phyloP scores from a whole-genome alignment of 2,888 invertebrate species.

The Homarus gammarus region DNA sequence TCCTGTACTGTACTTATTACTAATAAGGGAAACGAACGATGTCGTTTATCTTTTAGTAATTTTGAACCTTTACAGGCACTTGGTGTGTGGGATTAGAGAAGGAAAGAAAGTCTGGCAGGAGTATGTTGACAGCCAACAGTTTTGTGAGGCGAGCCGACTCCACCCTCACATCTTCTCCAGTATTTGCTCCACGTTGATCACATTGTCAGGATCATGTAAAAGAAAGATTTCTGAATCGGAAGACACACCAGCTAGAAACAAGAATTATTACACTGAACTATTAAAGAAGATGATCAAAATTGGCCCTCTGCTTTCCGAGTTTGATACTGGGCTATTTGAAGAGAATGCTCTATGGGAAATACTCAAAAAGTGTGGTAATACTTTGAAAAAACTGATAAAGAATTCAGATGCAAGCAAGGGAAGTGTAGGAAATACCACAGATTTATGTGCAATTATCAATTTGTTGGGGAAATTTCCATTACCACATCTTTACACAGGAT shows the following conservation, averaged over 20 bases:
- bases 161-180: constrained; percentile 40
- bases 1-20: no score
- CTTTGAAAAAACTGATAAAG: constrained; percentile 19
- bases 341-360: constrained; percentile 32
- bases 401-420: background rate
- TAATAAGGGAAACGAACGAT: no score
- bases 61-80: constrained; percentile 16
- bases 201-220: constrained; percentile 22
- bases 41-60: no score
- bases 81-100: constrained; percentile 42
- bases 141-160: constrained; percentile 46
- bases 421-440: background rate
- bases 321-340: background rate
- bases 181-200: constrained; percentile 19
- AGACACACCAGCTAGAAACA: background rate
- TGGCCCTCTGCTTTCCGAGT: constrained; percentile 27
- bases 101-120: constrained; percentile 28
- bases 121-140: constrained; percentile 52
- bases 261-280: constrained; percentile 37
- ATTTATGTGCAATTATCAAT: constrained; percentile 21
- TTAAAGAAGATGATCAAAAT: constrained; percentile 43
- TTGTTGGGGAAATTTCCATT: constrained; percentile 45
- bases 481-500: background rate
- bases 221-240: constrained; percentile 53
- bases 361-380: constrained; percentile 28